These are phyloP conservation scores for Siniperca scherzeri DNA, from an alignment of 2,797 vertebrate species.

Conservation along the genomic window DNA sequence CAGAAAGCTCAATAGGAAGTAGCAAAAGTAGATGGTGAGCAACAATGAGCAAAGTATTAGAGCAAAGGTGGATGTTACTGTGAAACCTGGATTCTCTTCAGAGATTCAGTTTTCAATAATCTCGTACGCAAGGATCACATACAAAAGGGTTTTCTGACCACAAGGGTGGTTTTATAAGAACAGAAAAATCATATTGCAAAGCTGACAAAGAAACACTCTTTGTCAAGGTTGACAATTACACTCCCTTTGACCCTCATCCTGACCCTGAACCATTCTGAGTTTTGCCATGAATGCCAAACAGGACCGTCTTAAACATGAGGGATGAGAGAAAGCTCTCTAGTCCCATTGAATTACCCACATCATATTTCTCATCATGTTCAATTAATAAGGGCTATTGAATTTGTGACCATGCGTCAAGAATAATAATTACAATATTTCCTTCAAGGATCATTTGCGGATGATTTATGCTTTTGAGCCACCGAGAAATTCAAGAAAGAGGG, in stretches of 20 bases:
- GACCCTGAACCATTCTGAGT: constrained; percentile 53
- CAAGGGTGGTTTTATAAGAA: background rate
- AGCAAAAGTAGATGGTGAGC: constrained; percentile 16
- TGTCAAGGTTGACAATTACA: constrained; percentile 57
- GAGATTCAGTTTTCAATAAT: constrained; percentile 9
- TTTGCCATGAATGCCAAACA: constrained; percentile 72
- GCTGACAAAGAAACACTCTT: constrained; percentile 24
- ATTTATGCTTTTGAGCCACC: constrained; percentile 82
- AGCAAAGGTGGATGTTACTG: background rate
- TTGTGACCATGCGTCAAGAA: constrained; percentile 84
- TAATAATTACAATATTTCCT: constrained; percentile 87
- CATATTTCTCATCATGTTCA: constrained; percentile 85
- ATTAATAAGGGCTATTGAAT: constrained; percentile 87
- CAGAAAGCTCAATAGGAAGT: constrained; percentile 40
- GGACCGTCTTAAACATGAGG: constrained; percentile 71
- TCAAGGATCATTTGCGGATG: constrained; percentile 83
- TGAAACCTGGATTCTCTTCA: background rate
- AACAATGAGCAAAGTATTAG: constrained; percentile 5
- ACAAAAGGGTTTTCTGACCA: background rate
- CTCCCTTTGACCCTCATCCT: constrained; percentile 53
- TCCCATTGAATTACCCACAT: constrained; percentile 80
- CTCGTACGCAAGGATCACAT: background rate
- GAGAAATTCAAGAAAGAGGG: constrained; percentile 79
- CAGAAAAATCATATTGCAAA: constrained; percentile 29
- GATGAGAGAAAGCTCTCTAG: constrained; percentile 69